Percentiles rank a stretch among this genome's conserved stretches.
phyloP scores from a whole-genome alignment of 2,797 vertebrate genomes.

The Neosilurus hyrtlii region DNA sequence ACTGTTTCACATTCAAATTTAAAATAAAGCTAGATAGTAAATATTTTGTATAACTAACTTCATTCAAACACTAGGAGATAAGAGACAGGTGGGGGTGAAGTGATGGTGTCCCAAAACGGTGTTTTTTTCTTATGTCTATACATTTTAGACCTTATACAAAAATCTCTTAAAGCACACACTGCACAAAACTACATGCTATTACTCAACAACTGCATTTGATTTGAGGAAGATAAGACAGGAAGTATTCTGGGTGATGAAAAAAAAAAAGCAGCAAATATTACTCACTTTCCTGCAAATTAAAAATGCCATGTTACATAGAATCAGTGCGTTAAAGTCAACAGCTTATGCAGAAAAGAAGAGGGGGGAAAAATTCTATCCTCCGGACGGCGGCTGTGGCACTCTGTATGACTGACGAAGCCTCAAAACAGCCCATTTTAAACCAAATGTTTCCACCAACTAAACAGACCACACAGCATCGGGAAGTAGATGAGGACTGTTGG shows the following conservation, averaged over 20 bases:
- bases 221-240: neutral
- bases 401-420: neutral
- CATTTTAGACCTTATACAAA: neutral
- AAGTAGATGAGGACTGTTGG: conserved; percentile 20
- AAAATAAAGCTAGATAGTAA: too few relatives aligned
- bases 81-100: neutral
- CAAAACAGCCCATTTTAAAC: conserved; percentile 1
- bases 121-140: neutral
- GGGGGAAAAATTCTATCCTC: neutral
- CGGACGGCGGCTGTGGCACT: neutral
- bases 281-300: neutral
- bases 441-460: neutral
- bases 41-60: too few relatives aligned
- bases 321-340: neutral
- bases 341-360: neutral
- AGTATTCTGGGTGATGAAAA: neutral
- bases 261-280: neutral
- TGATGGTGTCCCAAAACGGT: neutral
- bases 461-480: conserved; percentile 13
- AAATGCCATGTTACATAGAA: neutral
- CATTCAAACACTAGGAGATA: too few relatives aligned
- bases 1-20: too few relatives aligned
- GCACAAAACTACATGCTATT: neutral
- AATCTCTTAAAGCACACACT: neutral
- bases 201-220: neutral